Percentiles rank a stretch among this genome's conserved stretches.
phyloP scores from a whole-genome alignment of 2,797 vertebrate species.

The Eupleurogrammus muticus region DNA sequence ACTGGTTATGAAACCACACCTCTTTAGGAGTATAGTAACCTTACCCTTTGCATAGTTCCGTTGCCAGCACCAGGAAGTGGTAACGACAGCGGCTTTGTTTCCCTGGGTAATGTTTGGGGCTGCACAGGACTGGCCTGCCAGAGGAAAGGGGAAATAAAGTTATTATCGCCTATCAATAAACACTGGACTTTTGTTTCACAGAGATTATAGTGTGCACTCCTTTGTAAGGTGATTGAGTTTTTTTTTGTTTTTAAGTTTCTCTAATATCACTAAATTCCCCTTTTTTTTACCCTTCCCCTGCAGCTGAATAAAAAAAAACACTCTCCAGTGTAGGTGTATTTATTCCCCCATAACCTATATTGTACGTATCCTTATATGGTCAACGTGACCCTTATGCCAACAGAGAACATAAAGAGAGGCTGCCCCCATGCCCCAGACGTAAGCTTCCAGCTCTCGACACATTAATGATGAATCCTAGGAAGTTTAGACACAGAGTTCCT shows the following conservation, averaged over 20 bases:
- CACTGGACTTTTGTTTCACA: neutral
- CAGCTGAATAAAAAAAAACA: neutral
- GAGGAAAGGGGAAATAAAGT: constrained; percentile 32
- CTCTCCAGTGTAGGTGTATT: neutral
- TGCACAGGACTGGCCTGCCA: constrained; percentile 60
- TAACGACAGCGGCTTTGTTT: constrained; percentile 76
- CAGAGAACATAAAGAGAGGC: constrained; percentile 1
- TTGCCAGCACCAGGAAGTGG: constrained; percentile 68
- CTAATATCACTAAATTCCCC: neutral
- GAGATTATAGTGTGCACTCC: neutral
- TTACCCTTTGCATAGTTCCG: constrained; percentile 73
- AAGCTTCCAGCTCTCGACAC: constrained; percentile 21
- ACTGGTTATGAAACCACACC: neutral
- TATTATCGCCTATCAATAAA: neutral
- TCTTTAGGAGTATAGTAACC: neutral
- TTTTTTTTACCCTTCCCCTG: neutral
- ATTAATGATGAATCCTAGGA: neutral
- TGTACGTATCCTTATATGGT: neutral
- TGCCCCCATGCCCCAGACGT: neutral
- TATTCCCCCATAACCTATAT: neutral
- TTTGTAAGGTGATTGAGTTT: neutral
- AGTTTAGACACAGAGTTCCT: too few relatives aligned
- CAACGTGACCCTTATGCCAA: constrained; percentile 27
- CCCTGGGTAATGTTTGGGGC: constrained; percentile 69
- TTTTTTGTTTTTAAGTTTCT: neutral